Evolutionary conservation across 2,888 invertebrate species (phyloP).

Genomic region (Trachelus iudaicus): DNA sequence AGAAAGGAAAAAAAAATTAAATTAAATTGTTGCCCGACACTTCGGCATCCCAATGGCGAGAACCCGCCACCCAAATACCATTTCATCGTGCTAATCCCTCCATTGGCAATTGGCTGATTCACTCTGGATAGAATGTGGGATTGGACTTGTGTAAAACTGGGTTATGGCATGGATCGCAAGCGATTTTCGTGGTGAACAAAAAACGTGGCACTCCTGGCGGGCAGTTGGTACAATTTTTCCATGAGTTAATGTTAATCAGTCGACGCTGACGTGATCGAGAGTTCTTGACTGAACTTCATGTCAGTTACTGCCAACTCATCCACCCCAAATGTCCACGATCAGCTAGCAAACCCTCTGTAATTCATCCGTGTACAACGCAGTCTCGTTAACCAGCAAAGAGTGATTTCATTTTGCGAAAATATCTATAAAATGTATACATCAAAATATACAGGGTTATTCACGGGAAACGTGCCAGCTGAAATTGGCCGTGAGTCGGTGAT

Average conservation of each 20-base stretch:
- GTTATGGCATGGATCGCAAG: not conserved
- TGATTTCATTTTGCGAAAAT: not conserved
- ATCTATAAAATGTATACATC: not conserved
- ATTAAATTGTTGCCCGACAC: constrained; percentile 44
- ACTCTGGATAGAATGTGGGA: not conserved
- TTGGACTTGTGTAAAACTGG: not conserved
- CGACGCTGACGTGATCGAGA: constrained; percentile 59
- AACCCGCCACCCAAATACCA: not conserved
- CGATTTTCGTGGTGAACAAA: not conserved
- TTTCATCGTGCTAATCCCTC: not conserved
- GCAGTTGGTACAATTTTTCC: constrained; percentile 57
- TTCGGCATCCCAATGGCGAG: not conserved
- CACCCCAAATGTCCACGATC: not conserved
- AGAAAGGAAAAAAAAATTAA: constrained; percentile 46
- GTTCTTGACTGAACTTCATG: constrained; percentile 53
- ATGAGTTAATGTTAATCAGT: constrained; percentile 63
- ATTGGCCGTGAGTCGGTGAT: too few relatives aligned
- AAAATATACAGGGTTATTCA: too few relatives aligned
- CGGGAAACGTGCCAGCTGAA: too few relatives aligned
- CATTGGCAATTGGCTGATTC: not conserved
- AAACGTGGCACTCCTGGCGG: constrained; percentile 14
- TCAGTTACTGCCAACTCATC: constrained; percentile 46
- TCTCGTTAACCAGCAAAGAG: not conserved
- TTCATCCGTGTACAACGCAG: not conserved
- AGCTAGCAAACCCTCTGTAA: not conserved